Percentiles rank a stretch among this genome's conserved stretches.
Evolutionary conservation across 2,113 vertebrate genomes (phyloP).

Genomic region (Esox niger): DNA sequence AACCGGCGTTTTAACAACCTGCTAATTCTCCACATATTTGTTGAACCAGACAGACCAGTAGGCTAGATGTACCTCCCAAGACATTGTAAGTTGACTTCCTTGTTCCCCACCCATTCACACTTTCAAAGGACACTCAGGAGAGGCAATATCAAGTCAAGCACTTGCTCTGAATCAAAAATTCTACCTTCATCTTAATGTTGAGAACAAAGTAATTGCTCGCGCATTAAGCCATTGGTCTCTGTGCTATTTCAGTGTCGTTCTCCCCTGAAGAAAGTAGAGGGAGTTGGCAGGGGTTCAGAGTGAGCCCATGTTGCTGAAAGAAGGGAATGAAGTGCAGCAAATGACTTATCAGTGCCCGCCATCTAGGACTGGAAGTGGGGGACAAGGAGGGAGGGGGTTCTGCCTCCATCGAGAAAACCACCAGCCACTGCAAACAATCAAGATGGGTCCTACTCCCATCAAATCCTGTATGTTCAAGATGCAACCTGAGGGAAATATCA

Average conservation of each 20-base stretch:
- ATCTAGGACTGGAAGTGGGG: conserved; percentile 18
- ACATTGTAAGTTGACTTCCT: too few relatives aligned
- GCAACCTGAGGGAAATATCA: conserved; percentile 3
- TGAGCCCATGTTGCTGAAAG: neutral
- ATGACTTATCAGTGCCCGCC: conserved; percentile 27
- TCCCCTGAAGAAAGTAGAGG: conserved; percentile 1
- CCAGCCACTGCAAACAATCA: conserved; percentile 14
- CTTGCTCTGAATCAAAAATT: neutral
- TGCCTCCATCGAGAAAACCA: conserved; percentile 14
- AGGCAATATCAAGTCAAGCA: conserved; percentile 5
- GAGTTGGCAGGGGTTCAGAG: conserved; percentile 21
- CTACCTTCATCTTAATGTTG: conserved; percentile 13
- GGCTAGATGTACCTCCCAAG: too few relatives aligned
- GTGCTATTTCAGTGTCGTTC: conserved; percentile 18
- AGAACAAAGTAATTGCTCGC: conserved; percentile 26
- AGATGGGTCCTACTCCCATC: conserved; percentile 4
- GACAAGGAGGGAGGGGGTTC: neutral
- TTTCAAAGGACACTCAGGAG: neutral
- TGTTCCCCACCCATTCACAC: too few relatives aligned
- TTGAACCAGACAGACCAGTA: conserved; percentile 9
- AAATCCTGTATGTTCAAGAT: neutral
- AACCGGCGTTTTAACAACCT: conserved; percentile 47
- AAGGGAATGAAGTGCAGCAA: neutral
- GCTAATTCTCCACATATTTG: conserved; percentile 20
- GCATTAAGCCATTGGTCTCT: conserved; percentile 10